Base-by-base conservation (phyloP, 2,113 vertebrate genomes). In the Rhea pennata region DNA sequence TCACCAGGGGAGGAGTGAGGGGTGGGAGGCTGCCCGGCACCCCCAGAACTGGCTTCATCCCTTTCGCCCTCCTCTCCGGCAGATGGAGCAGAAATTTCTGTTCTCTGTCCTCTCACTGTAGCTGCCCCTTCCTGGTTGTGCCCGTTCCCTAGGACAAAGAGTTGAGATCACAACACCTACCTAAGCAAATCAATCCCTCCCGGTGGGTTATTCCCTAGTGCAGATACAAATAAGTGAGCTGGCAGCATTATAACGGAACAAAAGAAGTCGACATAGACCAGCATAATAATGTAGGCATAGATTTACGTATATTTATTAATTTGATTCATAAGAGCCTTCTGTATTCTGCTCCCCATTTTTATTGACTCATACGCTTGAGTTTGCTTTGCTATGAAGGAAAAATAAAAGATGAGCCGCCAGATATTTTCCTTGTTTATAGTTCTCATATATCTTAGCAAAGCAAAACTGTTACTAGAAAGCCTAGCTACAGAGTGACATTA, bases 361-460 rank as follows among this genome's bases (percentile, higher is more conserved):
- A 74, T 77, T 77, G 74, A 82, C 48, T 88, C 70, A 61, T 79
- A 58, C 54, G 65, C 69, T 81, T 75, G 69, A 87, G n/a, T 95
- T 95, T 92, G 82, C 78, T 96, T 90, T 94, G 76, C 33, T 56
- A 5, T 40, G 72, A 79, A 87, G 83, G 87, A 62, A 78, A 90
- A 94, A 86, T 51, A 66, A 83, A 89, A 91, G 74, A 73, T 64
- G 48, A 82, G 93, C 27, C 81, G 89, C 75, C 56, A 93, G 74
- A 78, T 90, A 80, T 90, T 86, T 36, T 33, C 50, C 54, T 64
- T 91, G 84, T 94, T 96, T 91, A 94, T 53, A 77, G 91, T 48
- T 70, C 51, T 86, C 64, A 90, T 88, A 26, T 27, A 86, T 81
- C 78, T 83, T 67, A 77, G 72, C 84, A 95, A 81, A 88, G 71